phyloP scores from a whole-genome alignment of 30 jellyfish, hydroid and myxozoan species.

The Morbakka virulenta region DNA sequence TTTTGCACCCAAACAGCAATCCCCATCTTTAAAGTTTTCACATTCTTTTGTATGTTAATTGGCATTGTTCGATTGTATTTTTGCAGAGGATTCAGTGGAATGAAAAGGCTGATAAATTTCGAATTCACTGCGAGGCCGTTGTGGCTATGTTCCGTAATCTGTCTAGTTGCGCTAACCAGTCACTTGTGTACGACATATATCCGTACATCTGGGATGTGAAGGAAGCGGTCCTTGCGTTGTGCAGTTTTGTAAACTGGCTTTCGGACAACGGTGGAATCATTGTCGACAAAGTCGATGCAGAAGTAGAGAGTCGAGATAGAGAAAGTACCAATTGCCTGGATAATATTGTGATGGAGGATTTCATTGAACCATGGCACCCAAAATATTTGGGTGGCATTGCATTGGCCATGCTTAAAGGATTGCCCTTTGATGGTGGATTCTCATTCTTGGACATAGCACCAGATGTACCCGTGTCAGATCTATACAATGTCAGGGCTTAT shows the following conservation, averaged over 20 bases:
- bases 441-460: slow-evolving; percentile 85
- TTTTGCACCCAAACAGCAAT: neutral
- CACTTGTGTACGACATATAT: slow-evolving; percentile 86
- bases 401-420: slow-evolving; percentile 64
- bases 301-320: slow-evolving; percentile 2
- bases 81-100: slow-evolving; percentile 55
- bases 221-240: slow-evolving; percentile 83
- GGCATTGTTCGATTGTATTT: slow-evolving; percentile 23
- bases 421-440: slow-evolving; percentile 96
- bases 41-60: slow-evolving; percentile 12
- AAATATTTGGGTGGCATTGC: slow-evolving; percentile 87
- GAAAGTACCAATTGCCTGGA: slow-evolving; percentile 13
- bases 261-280: slow-evolving; percentile 14
- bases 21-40: neutral
- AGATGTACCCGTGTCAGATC: slow-evolving; percentile 70
- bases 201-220: slow-evolving; percentile 97
- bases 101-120: slow-evolving; percentile 72
- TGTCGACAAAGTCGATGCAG: neutral
- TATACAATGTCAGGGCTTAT: slow-evolving; percentile 66
- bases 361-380: slow-evolving; percentile 94
- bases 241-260: slow-evolving; percentile 83
- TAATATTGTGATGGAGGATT: slow-evolving; percentile 56
- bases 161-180: slow-evolving; percentile 84
- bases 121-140: slow-evolving; percentile 75
- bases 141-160: slow-evolving; percentile 65